Evolutionary conservation across 2,113 vertebrate genomes (phyloP), one percentile per base, ranked within the genome.

Genomic region (Phaetusa simplex): DNA sequence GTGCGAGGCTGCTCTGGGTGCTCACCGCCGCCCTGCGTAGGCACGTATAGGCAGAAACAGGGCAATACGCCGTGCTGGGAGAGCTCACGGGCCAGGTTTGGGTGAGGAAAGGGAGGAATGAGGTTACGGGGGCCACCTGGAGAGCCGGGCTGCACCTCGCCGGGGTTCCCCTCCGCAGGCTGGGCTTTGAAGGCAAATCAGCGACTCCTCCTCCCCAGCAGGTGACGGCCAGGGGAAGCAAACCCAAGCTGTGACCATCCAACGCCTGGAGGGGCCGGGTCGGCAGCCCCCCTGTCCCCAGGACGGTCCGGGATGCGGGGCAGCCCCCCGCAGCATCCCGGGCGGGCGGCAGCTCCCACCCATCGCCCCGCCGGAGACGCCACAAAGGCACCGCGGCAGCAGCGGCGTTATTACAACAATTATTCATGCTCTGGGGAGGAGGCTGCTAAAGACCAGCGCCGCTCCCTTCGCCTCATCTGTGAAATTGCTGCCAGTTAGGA

Each of bases 401-500:
- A 6, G 5, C 16, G 20, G 64, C 2, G 4, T 95, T 86, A 93
- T 90, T 71, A 47, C 82, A 21, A 50, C 76, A 52, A 79, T 95
- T 90, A 89, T 82, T 91, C 92, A 85, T 6, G 53, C 69, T 14
- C 52, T 6, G 40, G 53, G 83, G 77, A 71, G 78, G 89, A 24
- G 82, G 84, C 66, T 56, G 76, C 82, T n/a, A 1, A 8, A 76
- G 59, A 40, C 83, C 76, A 19, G 42, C 14, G 11, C 81, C 4
- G 29, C 94, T 97, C 90, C 95, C 82, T 47, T 43, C 8, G 40
- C 93, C 93, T 94, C 94, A 13, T 71, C 93, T 89, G 94, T n/a
- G 82, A 85, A 96, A 93, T 91, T 12, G 93, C 90, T 76, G 92
- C 71, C 74, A 21, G 82, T 38, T 6, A 12, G 21, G 73, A 85